Conservation (phyloP, 1,140 invertebrate genomes). For the Drosophila novamexicana region DNA sequence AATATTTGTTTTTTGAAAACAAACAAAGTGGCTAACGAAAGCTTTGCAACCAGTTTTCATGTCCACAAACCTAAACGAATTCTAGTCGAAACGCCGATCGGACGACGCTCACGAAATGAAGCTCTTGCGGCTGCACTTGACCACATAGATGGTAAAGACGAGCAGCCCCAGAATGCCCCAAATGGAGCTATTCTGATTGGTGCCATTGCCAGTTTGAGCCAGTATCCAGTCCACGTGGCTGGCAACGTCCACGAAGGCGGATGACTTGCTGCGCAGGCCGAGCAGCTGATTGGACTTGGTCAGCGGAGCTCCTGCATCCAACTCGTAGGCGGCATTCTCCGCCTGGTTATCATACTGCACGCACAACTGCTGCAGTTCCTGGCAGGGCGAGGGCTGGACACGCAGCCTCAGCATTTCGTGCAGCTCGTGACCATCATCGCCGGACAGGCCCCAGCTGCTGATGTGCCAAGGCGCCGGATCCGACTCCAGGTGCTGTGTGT, state of each 20-base stretch:
- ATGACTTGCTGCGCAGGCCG: conserved; percentile 23
- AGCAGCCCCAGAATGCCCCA: conserved; percentile 72
- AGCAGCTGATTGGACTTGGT: conserved; percentile 42
- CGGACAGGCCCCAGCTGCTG: conserved; percentile 52
- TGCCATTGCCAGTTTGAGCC: conserved; percentile 59
- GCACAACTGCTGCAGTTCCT: conserved; percentile 2
- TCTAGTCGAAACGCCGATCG: not conserved
- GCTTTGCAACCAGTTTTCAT: not conserved
- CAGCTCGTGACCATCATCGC: conserved; percentile 33
- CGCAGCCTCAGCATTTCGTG: conserved; percentile 53
- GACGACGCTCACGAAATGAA: conserved; percentile 1
- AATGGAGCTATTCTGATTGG: conserved; percentile 70
- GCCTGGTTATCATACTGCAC: conserved; percentile 8
- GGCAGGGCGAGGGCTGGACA: conserved; percentile 32
- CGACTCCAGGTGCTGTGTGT: not conserved
- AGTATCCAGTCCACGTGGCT: conserved; percentile 71
- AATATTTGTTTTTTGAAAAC: not conserved
- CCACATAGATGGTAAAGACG: conserved; percentile 65
- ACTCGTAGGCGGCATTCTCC: not conserved
- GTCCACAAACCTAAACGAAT: not conserved
- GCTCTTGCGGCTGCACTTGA: conserved; percentile 59
- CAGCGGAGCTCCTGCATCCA: conserved; percentile 66
- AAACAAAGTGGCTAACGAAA: too few relatives aligned
- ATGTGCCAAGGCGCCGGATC: conserved; percentile 24
- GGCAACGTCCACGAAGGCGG: conserved; percentile 63